Conservation (phyloP, 2,113 vertebrate genomes). For the Nibea coibor region DNA sequence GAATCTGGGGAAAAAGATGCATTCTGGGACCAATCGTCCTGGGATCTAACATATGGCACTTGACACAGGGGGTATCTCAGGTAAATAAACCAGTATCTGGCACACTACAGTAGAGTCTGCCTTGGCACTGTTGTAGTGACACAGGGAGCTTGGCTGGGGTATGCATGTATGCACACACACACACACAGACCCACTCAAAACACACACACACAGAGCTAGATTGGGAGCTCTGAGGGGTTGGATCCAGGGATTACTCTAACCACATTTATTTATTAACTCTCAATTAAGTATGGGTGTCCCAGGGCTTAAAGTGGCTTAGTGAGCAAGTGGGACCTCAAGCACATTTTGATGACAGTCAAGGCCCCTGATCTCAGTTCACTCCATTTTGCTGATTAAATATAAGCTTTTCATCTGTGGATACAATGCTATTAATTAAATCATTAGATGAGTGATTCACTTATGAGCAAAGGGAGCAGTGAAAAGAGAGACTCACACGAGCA, state of each 20-base stretch:
- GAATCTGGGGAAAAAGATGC: neutral
- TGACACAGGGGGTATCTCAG: conserved; percentile 78
- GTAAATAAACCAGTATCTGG: conserved; percentile 90
- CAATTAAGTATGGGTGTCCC: conserved; percentile 83
- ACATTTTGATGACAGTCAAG: conserved; percentile 79
- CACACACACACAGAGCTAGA: conserved; percentile 40
- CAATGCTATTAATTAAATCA: conserved; percentile 89
- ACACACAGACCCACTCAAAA: conserved; percentile 22
- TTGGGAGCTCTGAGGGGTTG: conserved; percentile 72
- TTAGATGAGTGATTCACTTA: conserved; percentile 83
- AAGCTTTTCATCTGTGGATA: conserved; percentile 86
- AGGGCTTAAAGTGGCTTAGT: conserved; percentile 77
- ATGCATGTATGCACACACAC: conserved; percentile 24
- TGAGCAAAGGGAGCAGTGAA: conserved; percentile 79
- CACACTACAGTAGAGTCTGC: conserved; percentile 77
- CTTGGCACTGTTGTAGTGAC: conserved; percentile 69
- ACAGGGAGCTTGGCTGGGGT: conserved; percentile 66
- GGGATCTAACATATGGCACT: conserved; percentile 89
- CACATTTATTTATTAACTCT: conserved; percentile 86
- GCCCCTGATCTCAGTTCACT: conserved; percentile 81
- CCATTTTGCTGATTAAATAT: conserved; percentile 85
- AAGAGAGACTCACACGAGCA: conserved; percentile 75
- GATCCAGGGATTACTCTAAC: conserved; percentile 81
- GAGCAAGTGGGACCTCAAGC: conserved; percentile 76
- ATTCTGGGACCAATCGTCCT: conserved; percentile 78